Evolutionary conservation across 1,140 invertebrate species (phyloP), one percentile per base, ranked within the genome.

Genomic region (Venustaconcha ellipsiformis): DNA sequence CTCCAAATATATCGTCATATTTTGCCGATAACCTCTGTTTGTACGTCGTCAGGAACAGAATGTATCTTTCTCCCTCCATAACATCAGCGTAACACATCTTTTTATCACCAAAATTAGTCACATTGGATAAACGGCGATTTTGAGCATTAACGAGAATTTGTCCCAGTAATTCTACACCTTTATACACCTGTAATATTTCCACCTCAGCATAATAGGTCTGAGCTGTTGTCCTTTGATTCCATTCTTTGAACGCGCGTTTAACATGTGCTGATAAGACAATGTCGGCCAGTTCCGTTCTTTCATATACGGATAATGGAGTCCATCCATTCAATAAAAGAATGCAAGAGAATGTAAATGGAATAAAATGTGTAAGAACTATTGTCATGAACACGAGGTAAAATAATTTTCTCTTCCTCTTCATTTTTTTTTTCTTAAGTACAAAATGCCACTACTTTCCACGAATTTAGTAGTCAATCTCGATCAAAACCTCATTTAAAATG

Each of bases 1-100:
- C 88, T 18, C 88, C 88, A 70, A 89, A 89, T 26, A 89, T 83
- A 77, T 89, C 88, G 67, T 89, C 88, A 75, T 89, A 89, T 76
- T 89, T 86, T 14, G 86, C 88, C 1, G 88, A 88, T 56, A 89
- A 77, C 48, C 84, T 78, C 14, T 79, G 82, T 67, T 85, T 76
- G 66, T 84, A 89, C 3, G 84, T 78, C 5, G 88, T 89, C 66
- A 89, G 67, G 70, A 89, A 89, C 14, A 89, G 78, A 48, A 89
- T 82, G 74, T 89, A 89, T 18, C 67, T 76, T 78, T 84, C 76
- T 14, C 83, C 86, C 12, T 76, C 74, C 11, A 58, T 73, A 12
- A 89, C 84, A 70, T 89, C 88, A 18, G 88, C 84, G 70, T 89
- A 89, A 68, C 88, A 89, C 81, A 84, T 81, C 57, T 84, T 82